Base-by-base conservation (phyloP, 1,140 invertebrate species). In the Drosophila kanapiae region DNA sequence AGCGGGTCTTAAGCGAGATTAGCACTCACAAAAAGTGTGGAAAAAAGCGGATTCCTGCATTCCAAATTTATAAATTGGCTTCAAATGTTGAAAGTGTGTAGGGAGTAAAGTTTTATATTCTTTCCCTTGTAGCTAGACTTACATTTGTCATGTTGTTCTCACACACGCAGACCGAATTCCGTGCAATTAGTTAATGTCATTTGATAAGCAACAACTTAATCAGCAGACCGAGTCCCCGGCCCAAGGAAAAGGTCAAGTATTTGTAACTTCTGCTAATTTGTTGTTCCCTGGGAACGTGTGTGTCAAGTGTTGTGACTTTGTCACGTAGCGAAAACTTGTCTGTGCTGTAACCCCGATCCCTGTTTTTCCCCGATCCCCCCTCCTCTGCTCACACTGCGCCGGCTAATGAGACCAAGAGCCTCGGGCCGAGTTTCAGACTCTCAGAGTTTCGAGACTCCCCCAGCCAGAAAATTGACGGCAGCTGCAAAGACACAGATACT, bases 61-160 rank as follows among this genome's bases (percentile, higher is more conserved):
- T 90, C 78, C 69, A 90, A 90, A 90, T 90, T 90, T 90, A 90
- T 90, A 90, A 90, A 90, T 85, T 80, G 63, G 78, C 84, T 78
- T 78, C 77, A 83, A 88, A 82, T 82, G 80, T 70, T 75, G 31
- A 38, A n/a, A 38, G 35, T 38, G 2, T 6, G 18, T 4, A 0
- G n/a, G 53, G 13, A 23, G 35, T 14, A 27, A 2, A 43, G 27
- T 61, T 35, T 29, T 40, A 5, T 18, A 10, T 16, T 37, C 37
- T n/a, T 10, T 16, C 35, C 33, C 31, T 9, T 8, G 31, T 29
- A 23, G 33, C 59, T 14, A 51, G 62, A 43, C 61, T 75, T 47
- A 76, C 63, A 86, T 86, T 83, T 86, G 71, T 84, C 83, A 88
- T 54, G 42, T 78, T 69, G 33, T 65, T 49, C 54, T 53, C 47